Percentiles rank a stretch among this genome's conserved stretches.
These are phyloP conservation scores for Oncopodura yosiiana DNA, from an alignment of 1,140 invertebrate species.

Conservation along the genomic window DNA sequence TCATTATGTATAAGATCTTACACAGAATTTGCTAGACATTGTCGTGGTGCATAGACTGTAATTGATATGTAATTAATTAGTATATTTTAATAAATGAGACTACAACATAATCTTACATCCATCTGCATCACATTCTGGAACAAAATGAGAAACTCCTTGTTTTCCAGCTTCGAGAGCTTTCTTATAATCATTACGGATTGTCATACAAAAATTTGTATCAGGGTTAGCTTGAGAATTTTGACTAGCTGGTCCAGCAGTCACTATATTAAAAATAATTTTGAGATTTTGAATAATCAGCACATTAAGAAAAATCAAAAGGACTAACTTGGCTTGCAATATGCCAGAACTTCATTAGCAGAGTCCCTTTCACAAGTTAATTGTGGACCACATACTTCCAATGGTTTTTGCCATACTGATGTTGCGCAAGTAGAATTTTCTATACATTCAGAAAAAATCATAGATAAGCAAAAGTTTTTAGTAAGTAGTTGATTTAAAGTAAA, in stretches of 20 bases:
- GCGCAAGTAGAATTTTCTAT: constrained; percentile 24
- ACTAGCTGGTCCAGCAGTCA: neutral
- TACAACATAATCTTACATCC: too few species aligned
- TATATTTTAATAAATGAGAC: too few species aligned
- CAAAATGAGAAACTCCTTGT: constrained; percentile 23
- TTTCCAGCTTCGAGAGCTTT: constrained; percentile 5
- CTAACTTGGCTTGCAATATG: constrained; percentile 20
- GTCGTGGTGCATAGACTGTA: constrained; percentile 17
- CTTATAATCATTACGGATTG: constrained; percentile 2
- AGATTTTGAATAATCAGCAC: neutral
- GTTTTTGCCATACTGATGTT: constrained; percentile 1
- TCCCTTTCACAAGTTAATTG: constrained; percentile 13
- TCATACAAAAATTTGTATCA: constrained; percentile 2
- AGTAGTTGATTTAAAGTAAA: neutral
- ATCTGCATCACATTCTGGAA: constrained; percentile 26
- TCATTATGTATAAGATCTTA: constrained; percentile 2
- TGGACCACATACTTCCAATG: constrained; percentile 28
- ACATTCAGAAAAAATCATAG: constrained; percentile 6
- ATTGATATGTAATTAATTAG: too few species aligned
- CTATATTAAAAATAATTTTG: neutral
- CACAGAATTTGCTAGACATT: constrained; percentile 30
- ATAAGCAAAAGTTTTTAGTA: neutral
- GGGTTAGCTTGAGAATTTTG: neutral
- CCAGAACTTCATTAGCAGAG: neutral
- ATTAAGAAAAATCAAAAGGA: neutral